Conservation (phyloP, 2,888 invertebrate species). For the Thymelicus acteon region DNA sequence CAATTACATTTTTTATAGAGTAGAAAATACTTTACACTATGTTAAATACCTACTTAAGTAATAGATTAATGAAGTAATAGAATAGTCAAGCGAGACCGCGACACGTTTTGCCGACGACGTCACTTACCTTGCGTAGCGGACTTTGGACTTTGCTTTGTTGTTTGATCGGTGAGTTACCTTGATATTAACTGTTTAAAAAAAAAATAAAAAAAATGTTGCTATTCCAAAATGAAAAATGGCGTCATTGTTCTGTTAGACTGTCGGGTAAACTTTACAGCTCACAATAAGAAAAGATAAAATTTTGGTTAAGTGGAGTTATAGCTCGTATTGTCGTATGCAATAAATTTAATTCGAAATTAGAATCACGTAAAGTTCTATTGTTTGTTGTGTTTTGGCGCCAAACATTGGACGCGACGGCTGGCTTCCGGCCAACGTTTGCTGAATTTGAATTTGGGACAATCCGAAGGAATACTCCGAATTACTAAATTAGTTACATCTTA, state of each 20-base stretch:
- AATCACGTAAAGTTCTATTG: constrained; percentile 10
- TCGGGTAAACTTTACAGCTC: background rate
- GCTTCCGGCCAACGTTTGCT: constrained; percentile 53
- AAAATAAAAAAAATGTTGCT: background rate
- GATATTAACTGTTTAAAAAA: constrained; percentile 19
- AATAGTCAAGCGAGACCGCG: constrained; percentile 30
- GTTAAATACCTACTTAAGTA: background rate
- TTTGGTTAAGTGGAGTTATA: background rate
- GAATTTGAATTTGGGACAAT: constrained; percentile 54
- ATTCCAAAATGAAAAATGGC: background rate
- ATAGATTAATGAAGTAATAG: constrained; percentile 18
- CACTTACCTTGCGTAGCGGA: constrained; percentile 77
- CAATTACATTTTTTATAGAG: background rate
- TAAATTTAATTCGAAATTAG: background rate
- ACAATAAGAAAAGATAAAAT: background rate
- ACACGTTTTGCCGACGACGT: constrained; percentile 63
- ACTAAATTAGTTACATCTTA: constrained; percentile 6
- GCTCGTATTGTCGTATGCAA: background rate
- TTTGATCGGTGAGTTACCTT: constrained; percentile 53
- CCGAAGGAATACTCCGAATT: constrained; percentile 30
- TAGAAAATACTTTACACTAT: background rate
- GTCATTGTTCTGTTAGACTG: background rate
- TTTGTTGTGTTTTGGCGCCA: constrained; percentile 50
- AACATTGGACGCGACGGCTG: constrained; percentile 48
- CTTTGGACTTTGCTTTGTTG: constrained; percentile 77